A percentile compares a stretch with the other conserved stretches of the same genome.
Evolutionary conservation across 2,113 vertebrate species (phyloP).

Genomic region (Zapornia atra): DNA sequence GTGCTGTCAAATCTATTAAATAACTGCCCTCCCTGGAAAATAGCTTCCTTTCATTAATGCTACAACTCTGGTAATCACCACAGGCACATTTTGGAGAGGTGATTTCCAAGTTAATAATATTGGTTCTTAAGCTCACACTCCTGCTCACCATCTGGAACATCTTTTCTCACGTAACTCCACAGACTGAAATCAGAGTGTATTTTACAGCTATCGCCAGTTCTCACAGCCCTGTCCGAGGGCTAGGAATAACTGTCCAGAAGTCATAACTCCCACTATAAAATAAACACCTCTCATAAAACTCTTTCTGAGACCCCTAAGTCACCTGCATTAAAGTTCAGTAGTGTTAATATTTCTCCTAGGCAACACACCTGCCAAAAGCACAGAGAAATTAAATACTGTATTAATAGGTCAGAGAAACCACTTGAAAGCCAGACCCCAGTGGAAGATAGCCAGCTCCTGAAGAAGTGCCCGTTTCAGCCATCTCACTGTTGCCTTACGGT

Average conservation of each 20-base stretch:
- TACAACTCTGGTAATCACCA: not conserved
- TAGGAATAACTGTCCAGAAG: not conserved
- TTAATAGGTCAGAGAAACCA: conserved; percentile 42
- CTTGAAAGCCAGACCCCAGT: conserved; percentile 9
- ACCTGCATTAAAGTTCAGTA: conserved; percentile 41
- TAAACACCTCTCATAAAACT: not conserved
- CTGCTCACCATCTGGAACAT: not conserved
- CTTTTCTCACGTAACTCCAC: not conserved
- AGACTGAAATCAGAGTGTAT: not conserved
- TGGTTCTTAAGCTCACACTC: not conserved
- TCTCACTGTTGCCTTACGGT: not conserved
- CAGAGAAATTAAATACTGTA: conserved; percentile 51
- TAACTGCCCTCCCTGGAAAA: not conserved
- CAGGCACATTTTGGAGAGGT: not conserved
- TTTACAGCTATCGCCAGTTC: not conserved
- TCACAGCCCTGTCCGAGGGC: not conserved
- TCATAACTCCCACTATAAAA: not conserved
- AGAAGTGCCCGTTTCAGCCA: not conserved
- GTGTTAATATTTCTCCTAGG: conserved; percentile 45
- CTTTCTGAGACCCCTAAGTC: not conserved
- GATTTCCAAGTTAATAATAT: not conserved
- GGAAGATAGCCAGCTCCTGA: conserved; percentile 11
- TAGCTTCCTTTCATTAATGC: not conserved
- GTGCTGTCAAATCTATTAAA: not conserved
- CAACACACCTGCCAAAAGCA: conserved; percentile 28